Evolutionary conservation across 1,140 invertebrate genomes (phyloP), one percentile per base, ranked within the genome.

Genomic region (Psix sp.): DNA sequence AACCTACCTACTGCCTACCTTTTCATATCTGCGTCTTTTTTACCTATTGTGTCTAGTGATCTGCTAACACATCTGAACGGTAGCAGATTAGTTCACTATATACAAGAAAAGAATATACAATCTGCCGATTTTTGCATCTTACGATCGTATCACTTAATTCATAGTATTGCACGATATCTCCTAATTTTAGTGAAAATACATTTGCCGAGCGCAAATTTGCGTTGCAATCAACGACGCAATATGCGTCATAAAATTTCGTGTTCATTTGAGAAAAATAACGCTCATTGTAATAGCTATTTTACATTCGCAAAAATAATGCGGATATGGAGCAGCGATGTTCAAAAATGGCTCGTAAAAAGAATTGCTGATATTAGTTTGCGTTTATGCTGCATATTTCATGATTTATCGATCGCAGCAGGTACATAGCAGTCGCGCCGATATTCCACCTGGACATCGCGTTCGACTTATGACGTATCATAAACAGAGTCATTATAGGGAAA

Each of bases 401-500:
- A 57, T 57, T 67, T 45, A 74, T 74, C 52, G 65, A 74, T 68
- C 59, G 31, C 29, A 6, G 14, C 59, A 75, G 65, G 65, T 74
- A 74, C 54, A 14, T 39, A 9, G 17, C 38, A 17, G 20, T 36
- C 52, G 49, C 45, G 57, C 52, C 46, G 51, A 68, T 78, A 77
- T 75, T 82, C 80, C 82, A 84, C 79, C 80, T 83, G 81, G 78
- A 54, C 67, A 68, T 62, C 42, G n/a, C n/a, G 54, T 57, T 63
- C 65, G 40, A 77, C 77, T 84, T 84, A 82, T 83, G 82, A 83
- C 76, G 49, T 57, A 67, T 33, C 45, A 79, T 82, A 84, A 86
- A 86, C 84, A 86, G 86, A 85, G 79, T 84, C 81, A 86, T 86
- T 86, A 85, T 9, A 18, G 45, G 63, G 43, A 29, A 46, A 68